Evolutionary conservation across 2,888 invertebrate species (phyloP), one percentile per base, ranked within the genome.

Genomic region (Hirtodrosophila alboralis): DNA sequence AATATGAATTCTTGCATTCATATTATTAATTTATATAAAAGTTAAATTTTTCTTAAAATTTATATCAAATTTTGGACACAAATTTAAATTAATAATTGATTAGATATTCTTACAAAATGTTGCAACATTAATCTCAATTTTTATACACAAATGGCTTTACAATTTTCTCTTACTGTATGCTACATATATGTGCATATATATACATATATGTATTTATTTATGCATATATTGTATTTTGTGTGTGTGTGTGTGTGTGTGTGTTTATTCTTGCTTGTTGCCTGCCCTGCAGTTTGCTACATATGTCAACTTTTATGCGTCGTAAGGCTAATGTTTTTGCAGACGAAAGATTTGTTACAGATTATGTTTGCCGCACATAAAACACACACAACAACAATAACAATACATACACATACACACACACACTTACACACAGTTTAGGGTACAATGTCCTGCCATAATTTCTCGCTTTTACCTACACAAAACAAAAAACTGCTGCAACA

Each of bases 301-400:
- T 78, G 78, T 78, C 75, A 81, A 68, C 75, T 78, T 78, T 71
- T 81, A 77, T 79, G 85, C 83, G 69, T 71, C 75, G 79, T 71
- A 81, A 61, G 78, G 84, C 77, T 67, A 84, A 79, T 84, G 75
- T 79, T 79, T 79, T 79, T 72, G 66, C 73, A 81, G 85, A 57
- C 53, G 51, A 73, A 81, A 84, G 80, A 80, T 84, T 84, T 84
- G 78, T 84, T 78, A 66, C 85, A 81, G 73, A 80, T 81, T 80
- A 75, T 70, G 63, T 67, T 58, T 34, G 72, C 61, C 72, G 52
- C 75, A 69, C 64, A 69, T 51, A 72, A 60, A 57, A 56, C 64
- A 56, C 38, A 47, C 53, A 31, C 27, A 60, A 27, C 12, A 57
- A 21, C 38, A 44, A 9, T 14, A 38, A 13, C 23, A 43, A 21